phyloP scores from a whole-genome alignment of 2,797 vertebrate genomes.

The Hylomyscus alleni region DNA sequence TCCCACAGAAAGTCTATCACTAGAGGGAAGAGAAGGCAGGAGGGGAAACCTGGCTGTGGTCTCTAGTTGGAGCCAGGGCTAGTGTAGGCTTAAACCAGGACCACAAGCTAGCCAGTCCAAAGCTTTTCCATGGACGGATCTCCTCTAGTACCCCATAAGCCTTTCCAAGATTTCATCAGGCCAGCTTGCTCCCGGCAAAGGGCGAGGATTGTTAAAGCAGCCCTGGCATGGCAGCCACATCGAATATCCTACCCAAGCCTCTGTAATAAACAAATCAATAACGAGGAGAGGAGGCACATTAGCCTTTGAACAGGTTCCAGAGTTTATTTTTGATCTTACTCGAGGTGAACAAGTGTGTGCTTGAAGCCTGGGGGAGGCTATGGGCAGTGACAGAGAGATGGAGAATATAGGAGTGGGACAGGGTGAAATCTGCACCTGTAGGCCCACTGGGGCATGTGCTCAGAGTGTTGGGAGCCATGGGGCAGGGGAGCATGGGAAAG shows the following conservation, averaged over 20 bases:
- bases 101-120: background rate
- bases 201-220: conserved; percentile 47
- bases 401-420: fast-evolving
- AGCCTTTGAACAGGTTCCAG: conserved; percentile 88
- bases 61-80: background rate
- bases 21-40: background rate
- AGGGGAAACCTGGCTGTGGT: too few species aligned
- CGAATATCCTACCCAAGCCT: conserved; percentile 81
- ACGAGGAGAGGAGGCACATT: conserved; percentile 88
- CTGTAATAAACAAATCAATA: conserved; percentile 90
- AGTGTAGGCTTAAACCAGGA: too few species aligned
- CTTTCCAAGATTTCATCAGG: fast-evolving
- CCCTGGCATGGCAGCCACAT: conserved; percentile 69
- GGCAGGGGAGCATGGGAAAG: background rate
- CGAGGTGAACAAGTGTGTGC: conserved; percentile 68
- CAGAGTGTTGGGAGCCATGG: background rate
- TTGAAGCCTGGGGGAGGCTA: background rate
- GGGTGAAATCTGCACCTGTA: fast-evolving
- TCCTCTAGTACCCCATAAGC: background rate
- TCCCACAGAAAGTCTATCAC: fast-evolving
- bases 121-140: background rate
- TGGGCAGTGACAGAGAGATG: background rate
- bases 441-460: fast-evolving
- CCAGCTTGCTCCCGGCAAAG: fast-evolving
- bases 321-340: conserved; percentile 81